Evolutionary conservation across 2,888 invertebrate species (phyloP).

Genomic region (Ypsolopha scabrella): DNA sequence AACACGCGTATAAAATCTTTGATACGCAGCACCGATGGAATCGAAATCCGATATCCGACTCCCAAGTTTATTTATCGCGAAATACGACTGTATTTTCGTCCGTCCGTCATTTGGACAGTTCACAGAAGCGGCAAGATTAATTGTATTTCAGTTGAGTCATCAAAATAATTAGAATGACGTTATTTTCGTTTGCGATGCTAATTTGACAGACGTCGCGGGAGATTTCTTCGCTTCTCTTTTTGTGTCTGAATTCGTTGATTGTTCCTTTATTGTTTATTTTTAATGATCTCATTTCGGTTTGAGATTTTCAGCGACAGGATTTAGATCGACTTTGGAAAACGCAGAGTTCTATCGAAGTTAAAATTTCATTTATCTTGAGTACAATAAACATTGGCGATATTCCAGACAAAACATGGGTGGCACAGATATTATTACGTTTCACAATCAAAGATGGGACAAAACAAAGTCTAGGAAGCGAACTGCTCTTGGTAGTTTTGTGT

Average conservation of each 20-base stretch:
- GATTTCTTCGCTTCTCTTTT: conserved; percentile 57
- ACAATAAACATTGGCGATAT: conserved; percentile 40
- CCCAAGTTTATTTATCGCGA: conserved; percentile 65
- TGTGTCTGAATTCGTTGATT: conserved; percentile 52
- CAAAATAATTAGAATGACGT: conserved; percentile 71
- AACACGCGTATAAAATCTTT: conserved; percentile 56
- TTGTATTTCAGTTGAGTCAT: conserved; percentile 70
- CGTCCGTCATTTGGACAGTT: conserved; percentile 67
- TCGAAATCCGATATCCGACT: conserved; percentile 66
- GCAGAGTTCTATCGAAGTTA: conserved; percentile 24
- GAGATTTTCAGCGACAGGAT: neutral
- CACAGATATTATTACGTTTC: conserved; percentile 30
- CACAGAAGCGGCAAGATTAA: conserved; percentile 68
- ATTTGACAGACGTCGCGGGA: conserved; percentile 71
- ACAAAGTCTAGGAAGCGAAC: conserved; percentile 40
- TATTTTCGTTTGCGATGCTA: conserved; percentile 69
- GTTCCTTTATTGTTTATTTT: conserved; percentile 46
- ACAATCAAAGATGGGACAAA: conserved; percentile 24
- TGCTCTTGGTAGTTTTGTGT: conserved; percentile 34
- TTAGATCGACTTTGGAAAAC: neutral
- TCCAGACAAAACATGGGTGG: conserved; percentile 44
- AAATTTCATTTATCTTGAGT: conserved; percentile 25
- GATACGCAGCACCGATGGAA: conserved; percentile 67
- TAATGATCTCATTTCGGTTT: conserved; percentile 13
- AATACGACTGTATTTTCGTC: conserved; percentile 67